A percentile compares a stretch with the other conserved stretches of the same genome.
Evolutionary conservation across 1,140 invertebrate species (phyloP).

Genomic region (Thaumatotibia leucotreta): DNA sequence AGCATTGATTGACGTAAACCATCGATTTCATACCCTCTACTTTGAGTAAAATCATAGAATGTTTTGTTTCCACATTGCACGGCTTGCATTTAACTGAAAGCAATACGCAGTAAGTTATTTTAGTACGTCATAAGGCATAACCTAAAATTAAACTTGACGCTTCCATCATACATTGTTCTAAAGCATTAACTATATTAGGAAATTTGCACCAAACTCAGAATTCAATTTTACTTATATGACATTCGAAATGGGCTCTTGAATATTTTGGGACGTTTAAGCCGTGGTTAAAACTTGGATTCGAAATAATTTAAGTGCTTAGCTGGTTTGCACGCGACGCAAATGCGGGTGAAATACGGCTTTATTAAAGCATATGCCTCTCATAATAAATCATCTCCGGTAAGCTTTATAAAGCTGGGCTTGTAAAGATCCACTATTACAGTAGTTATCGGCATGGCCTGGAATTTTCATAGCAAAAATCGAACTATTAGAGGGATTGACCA

Average conservation of each 20-base stretch:
- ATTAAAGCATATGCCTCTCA: background rate
- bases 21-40: background rate
- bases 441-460: too few relatives aligned
- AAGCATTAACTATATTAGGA: background rate
- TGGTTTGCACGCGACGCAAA: background rate
- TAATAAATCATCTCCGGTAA: background rate
- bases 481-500: too few relatives aligned
- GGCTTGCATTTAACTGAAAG: background rate
- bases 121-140: conserved; percentile 4
- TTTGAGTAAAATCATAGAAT: background rate
- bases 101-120: background rate
- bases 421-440: too few relatives aligned
- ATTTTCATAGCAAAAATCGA: too few relatives aligned
- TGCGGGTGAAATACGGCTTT: background rate
- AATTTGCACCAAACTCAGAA: background rate
- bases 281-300: background rate
- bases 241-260: background rate
- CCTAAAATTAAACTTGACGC: conserved; percentile 8
- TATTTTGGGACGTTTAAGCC: conserved; percentile 2
- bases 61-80: background rate
- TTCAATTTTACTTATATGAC: conserved; percentile 2
- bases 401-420: background rate
- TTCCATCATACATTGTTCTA: conserved; percentile 2
- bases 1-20: too few relatives aligned
- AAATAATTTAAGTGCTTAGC: background rate